phyloP scores from a whole-genome alignment of 1,140 invertebrate species.

The Euura lappo region DNA sequence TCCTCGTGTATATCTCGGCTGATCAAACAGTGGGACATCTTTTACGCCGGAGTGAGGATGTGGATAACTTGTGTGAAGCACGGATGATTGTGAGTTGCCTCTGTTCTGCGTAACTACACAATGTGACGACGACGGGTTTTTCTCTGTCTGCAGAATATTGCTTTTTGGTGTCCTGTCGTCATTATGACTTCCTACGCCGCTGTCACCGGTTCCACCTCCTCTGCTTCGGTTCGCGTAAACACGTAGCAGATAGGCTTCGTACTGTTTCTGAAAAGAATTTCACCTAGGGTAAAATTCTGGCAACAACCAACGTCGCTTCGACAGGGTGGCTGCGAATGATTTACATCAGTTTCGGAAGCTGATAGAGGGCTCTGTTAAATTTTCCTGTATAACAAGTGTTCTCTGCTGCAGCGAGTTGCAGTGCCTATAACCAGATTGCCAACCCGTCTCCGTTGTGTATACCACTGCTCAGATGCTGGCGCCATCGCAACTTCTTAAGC shows the following conservation, averaged over 20 bases:
- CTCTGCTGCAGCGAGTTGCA: no score
- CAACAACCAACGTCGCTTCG: no score
- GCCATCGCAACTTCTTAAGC: no score
- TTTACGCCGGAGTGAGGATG: background rate
- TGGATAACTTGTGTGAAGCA: background rate
- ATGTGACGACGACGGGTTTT: background rate
- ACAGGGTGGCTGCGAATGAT: no score
- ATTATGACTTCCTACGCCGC: constrained; percentile 42
- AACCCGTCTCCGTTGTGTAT: no score
- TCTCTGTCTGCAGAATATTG: background rate
- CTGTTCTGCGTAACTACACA: background rate
- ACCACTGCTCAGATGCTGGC: no score
- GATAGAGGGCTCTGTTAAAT: no score
- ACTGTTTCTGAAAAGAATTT: constrained; percentile 49
- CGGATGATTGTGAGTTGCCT: background rate
- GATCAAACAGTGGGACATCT: background rate
- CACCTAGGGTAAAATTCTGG: background rate
- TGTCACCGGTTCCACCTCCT: constrained; percentile 37
- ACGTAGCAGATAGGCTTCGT: constrained; percentile 46
- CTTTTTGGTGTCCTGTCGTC: constrained; percentile 25
- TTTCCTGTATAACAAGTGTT: no score
- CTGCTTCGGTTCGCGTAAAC: constrained; percentile 29
- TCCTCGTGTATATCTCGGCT: background rate
- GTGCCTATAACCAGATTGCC: no score
- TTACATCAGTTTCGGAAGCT: no score